A percentile compares a stretch with the other conserved stretches of the same genome.
Conservation (phyloP, 1,140 invertebrate species). For the Micrasema minimum region DNA sequence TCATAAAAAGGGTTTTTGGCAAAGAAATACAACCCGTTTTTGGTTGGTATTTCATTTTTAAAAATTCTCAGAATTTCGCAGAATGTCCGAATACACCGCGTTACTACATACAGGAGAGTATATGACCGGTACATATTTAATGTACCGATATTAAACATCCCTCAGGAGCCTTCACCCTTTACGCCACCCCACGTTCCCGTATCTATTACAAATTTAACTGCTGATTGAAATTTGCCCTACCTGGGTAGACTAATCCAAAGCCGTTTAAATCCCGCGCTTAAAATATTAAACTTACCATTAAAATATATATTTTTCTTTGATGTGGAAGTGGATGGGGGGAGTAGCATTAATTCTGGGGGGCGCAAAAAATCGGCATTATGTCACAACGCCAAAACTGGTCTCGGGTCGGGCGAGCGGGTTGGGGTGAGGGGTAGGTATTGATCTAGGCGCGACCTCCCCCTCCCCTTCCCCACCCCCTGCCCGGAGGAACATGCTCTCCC, state of each 20-base stretch:
- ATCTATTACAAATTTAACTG: slow-evolving; percentile 19
- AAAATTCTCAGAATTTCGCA: background rate
- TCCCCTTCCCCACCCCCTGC: slow-evolving; percentile 6
- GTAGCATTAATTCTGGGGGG: slow-evolving; percentile 31
- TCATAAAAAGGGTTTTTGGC: too few relatives aligned
- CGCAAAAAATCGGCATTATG: slow-evolving; percentile 56
- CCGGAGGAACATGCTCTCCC: slow-evolving; percentile 3
- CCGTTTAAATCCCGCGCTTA: slow-evolving; percentile 15
- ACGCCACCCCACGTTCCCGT: background rate
- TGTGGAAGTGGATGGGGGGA: slow-evolving; percentile 2
- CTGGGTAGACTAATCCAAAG: background rate
- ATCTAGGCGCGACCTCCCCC: slow-evolving; percentile 59
- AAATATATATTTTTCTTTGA: slow-evolving; percentile 19
- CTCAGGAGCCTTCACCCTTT: too few relatives aligned
- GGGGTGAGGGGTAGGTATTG: slow-evolving; percentile 64
- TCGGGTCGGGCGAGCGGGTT: slow-evolving; percentile 58
- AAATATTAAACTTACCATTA: slow-evolving; percentile 30
- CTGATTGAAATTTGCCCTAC: slow-evolving; percentile 19
- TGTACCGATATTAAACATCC: too few relatives aligned
- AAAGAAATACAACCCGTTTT: background rate
- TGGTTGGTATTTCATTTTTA: background rate
- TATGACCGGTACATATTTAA: background rate
- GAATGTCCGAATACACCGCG: background rate
- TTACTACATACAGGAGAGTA: background rate
- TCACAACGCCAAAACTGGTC: slow-evolving; percentile 52